Conservation (phyloP, 2,888 invertebrate genomes). For the Entomobrya multifasciata region DNA sequence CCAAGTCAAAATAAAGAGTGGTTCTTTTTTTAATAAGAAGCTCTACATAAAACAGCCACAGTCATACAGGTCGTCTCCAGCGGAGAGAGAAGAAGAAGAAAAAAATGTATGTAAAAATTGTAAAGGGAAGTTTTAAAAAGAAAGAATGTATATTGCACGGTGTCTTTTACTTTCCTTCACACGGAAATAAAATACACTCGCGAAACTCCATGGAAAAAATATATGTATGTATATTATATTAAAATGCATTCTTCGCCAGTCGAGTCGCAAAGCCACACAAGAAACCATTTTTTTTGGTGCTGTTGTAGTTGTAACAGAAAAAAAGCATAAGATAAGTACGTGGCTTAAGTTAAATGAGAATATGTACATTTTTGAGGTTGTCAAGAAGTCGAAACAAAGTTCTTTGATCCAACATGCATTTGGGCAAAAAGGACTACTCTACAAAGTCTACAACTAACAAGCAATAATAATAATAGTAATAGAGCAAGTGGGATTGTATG, state of each 20-base stretch:
- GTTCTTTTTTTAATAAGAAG: too few species aligned
- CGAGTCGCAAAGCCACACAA: too few species aligned
- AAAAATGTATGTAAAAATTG: too few species aligned
- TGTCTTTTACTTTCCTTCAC: neutral
- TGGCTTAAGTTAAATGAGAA: neutral
- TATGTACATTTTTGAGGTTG: slow-evolving; percentile 4
- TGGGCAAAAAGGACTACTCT: neutral
- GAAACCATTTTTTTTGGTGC: too few species aligned
- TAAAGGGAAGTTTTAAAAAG: too few species aligned
- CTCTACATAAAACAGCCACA: too few species aligned
- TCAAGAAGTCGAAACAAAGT: slow-evolving; percentile 39
- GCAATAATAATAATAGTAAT: neutral
- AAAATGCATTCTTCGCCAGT: too few species aligned
- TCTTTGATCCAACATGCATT: neutral
- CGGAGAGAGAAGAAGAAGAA: slow-evolving; percentile 2
- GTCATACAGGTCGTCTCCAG: slow-evolving; percentile 13
- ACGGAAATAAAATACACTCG: slow-evolving; percentile 22
- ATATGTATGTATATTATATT: neutral
- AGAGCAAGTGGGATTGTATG: neutral
- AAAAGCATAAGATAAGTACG: neutral
- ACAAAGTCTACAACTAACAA: too few species aligned
- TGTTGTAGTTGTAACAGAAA: neutral
- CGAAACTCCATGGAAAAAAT: neutral
- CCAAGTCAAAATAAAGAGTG: too few species aligned
- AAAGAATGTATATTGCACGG: neutral